phyloP scores from a whole-genome alignment of 2,888 invertebrate genomes.

The Papilio elwesi region DNA sequence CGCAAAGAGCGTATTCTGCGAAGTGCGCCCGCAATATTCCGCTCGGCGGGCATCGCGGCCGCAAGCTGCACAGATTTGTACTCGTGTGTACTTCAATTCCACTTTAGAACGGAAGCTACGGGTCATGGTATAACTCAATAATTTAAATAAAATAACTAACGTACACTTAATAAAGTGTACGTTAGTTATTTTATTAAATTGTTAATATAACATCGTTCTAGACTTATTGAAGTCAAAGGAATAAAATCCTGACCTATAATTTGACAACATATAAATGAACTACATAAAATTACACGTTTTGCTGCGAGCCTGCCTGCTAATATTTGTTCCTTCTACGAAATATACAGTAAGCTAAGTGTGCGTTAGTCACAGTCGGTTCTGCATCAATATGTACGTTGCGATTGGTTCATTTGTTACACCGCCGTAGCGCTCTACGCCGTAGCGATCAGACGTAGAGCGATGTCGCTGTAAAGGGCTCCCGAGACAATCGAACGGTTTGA shows the following conservation, averaged over 20 bases:
- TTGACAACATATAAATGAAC: too few species aligned
- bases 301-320: too few species aligned
- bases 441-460: neutral
- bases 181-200: too few species aligned
- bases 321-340: too few species aligned
- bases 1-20: constrained; percentile 1
- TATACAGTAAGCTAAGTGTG: too few species aligned
- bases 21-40: neutral
- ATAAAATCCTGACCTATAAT: too few species aligned
- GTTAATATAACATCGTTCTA: too few species aligned
- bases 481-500: too few species aligned
- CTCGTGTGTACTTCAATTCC: constrained; percentile 12
- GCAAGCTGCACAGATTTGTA: neutral
- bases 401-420: constrained; percentile 2
- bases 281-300: too few species aligned
- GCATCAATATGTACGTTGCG: constrained; percentile 3
- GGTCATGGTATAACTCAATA: neutral
- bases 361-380: neutral
- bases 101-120: neutral
- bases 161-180: neutral
- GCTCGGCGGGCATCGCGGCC: neutral
- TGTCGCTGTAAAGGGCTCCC: neutral
- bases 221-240: too few species aligned
- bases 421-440: neutral
- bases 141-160: neutral